Conservation (phyloP, 2,888 invertebrate species). For the Drosophila anceps region DNA sequence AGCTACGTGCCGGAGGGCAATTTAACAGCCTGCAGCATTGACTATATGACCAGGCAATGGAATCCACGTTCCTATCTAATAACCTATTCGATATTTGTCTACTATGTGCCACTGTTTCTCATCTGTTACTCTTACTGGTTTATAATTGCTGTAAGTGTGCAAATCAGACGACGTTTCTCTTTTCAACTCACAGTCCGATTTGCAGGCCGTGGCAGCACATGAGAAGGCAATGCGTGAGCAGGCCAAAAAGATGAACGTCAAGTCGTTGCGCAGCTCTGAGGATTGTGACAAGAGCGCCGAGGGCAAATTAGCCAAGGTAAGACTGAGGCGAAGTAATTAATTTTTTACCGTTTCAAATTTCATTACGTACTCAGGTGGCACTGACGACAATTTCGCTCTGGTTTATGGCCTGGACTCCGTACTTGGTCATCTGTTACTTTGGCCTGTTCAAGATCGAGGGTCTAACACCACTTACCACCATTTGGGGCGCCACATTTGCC, state of each 20-base stretch:
- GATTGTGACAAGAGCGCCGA: slow-evolving; percentile 92
- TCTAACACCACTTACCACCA: slow-evolving; percentile 92
- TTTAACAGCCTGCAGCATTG: slow-evolving; percentile 97
- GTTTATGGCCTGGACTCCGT: slow-evolving; percentile 97
- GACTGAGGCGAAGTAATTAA: neutral
- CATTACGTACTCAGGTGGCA: slow-evolving; percentile 87
- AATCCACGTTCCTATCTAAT: slow-evolving; percentile 92
- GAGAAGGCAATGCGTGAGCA: slow-evolving; percentile 95
- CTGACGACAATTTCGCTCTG: slow-evolving; percentile 95
- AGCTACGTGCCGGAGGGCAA: slow-evolving; percentile 97
- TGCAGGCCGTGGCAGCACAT: slow-evolving; percentile 86
- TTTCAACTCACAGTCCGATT: neutral
- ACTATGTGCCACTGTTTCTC: slow-evolving; percentile 90
- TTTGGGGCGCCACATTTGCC: slow-evolving; percentile 96
- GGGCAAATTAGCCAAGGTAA: slow-evolving; percentile 91
- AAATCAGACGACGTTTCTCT: slow-evolving; percentile 67
- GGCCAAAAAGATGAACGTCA: slow-evolving; percentile 97
- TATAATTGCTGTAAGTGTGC: slow-evolving; percentile 89
- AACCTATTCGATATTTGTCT: slow-evolving; percentile 91
- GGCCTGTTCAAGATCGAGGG: slow-evolving; percentile 91
- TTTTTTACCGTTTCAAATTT: slow-evolving; percentile 80
- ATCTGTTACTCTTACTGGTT: slow-evolving; percentile 95
- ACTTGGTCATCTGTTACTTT: slow-evolving; percentile 92
- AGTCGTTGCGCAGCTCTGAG: slow-evolving; percentile 92
- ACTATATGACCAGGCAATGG: slow-evolving; percentile 92